phyloP scores from a whole-genome alignment of 2,888 invertebrate genomes.

The Coelopa pilipes region DNA sequence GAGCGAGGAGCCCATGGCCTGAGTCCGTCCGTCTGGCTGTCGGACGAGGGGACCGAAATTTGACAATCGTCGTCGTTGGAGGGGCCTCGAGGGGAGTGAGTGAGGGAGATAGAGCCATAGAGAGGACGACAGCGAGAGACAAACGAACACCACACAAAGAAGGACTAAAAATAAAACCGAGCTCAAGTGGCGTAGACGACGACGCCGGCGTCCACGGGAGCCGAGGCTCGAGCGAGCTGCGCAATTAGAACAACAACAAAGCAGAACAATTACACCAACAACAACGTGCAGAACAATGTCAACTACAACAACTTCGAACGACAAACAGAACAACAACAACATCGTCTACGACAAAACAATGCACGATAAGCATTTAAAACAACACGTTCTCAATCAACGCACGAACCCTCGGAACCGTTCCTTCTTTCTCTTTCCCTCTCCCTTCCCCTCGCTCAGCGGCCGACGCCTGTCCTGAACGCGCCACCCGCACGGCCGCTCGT shows the following conservation, averaged over 20 bases:
- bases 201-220: neutral
- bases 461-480: slow-evolving; percentile 34
- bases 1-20: too few relatives aligned
- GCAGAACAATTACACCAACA: slow-evolving; percentile 19
- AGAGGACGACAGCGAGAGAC: too few relatives aligned
- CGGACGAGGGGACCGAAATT: neutral
- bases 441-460: neutral
- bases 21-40: too few relatives aligned
- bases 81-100: too few relatives aligned
- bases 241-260: neutral
- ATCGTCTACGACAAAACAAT: too few relatives aligned
- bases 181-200: slow-evolving; percentile 4
- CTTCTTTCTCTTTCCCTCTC: too few relatives aligned
- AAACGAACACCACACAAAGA: too few relatives aligned
- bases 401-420: neutral
- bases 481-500: slow-evolving; percentile 42
- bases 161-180: neutral
- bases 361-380: slow-evolving; percentile 16
- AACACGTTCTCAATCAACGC: slow-evolving; percentile 34
- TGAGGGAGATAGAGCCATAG: too few relatives aligned
- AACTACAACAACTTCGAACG: neutral
- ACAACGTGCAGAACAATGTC: neutral
- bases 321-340: slow-evolving; percentile 11
- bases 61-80: slow-evolving; percentile 10
- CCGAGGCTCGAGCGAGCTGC: neutral